Percentiles rank a stretch among this genome's conserved stretches.
phyloP scores from a whole-genome alignment of 2,797 vertebrate genomes.

The Orientallactaga sibirica region DNA sequence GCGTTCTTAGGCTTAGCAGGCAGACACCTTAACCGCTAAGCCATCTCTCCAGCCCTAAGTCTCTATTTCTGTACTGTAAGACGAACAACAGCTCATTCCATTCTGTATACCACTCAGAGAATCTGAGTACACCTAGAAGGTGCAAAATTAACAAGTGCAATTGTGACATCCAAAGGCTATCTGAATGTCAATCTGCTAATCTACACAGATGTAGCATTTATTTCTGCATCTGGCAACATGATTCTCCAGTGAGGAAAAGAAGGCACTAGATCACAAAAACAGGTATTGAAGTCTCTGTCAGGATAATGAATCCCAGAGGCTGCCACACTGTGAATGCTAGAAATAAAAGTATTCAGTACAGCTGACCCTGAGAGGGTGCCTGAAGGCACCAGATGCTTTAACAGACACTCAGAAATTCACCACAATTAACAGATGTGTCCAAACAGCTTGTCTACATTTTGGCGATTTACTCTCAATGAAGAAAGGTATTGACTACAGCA shows the following conservation, averaged over 20 bases:
- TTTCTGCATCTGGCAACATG: background rate
- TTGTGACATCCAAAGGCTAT: constrained; percentile 24
- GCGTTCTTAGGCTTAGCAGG: too few relatives aligned
- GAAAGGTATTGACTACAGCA: constrained; percentile 3
- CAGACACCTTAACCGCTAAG: too few relatives aligned
- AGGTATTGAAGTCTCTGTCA: background rate
- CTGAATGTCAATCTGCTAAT: background rate
- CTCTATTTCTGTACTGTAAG: background rate
- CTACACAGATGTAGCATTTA: background rate
- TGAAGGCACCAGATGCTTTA: background rate
- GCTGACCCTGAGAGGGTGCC: background rate
- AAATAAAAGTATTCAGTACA: background rate
- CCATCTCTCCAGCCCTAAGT: too few relatives aligned
- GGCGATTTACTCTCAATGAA: constrained; percentile 35
- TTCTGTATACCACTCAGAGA: constrained; percentile 22
- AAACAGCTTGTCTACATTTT: background rate
- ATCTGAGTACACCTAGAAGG: background rate
- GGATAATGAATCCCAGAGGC: background rate
- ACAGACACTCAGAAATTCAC: background rate
- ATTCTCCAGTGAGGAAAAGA: constrained; percentile 19
- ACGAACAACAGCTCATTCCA: background rate
- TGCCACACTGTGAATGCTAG: constrained; percentile 24
- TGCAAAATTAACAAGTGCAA: constrained; percentile 30
- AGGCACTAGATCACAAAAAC: background rate
- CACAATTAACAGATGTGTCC: background rate